Evolutionary conservation across 2,797 vertebrate species (phyloP).

Genomic region (Gephyroberyx darwinii): DNA sequence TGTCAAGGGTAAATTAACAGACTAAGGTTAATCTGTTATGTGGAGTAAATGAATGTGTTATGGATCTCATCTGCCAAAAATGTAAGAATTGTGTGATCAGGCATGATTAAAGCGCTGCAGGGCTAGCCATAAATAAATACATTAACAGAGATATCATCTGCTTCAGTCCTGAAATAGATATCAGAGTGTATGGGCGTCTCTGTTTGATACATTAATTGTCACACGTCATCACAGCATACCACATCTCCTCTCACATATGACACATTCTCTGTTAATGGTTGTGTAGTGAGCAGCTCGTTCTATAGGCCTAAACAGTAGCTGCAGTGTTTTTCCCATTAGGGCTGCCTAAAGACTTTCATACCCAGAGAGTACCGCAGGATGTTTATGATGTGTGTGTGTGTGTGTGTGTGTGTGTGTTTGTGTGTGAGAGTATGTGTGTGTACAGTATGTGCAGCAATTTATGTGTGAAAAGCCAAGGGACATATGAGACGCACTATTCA

Average conservation of each 20-base stretch:
- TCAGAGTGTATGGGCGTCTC: not conserved
- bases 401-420: slow-evolving; percentile 2
- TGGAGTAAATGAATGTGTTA: not conserved
- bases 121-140: not conserved
- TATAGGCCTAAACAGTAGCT: slow-evolving; percentile 34
- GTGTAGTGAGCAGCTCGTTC: slow-evolving; percentile 24
- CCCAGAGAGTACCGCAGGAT: slow-evolving; percentile 39
- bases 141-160: too few relatives aligned
- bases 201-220: slow-evolving; percentile 10
- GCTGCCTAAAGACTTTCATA: slow-evolving; percentile 32
- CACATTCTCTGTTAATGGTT: slow-evolving; percentile 31
- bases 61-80: too few relatives aligned
- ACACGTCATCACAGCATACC: not conserved
- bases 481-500: slow-evolving; percentile 9
- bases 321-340: slow-evolving; percentile 38
- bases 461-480: slow-evolving; percentile 28
- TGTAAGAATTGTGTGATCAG: too few relatives aligned
- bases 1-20: not conserved
- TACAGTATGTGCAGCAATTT: slow-evolving; percentile 9
- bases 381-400: slow-evolving; percentile 34
- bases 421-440: not conserved
- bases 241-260: slow-evolving; percentile 26
- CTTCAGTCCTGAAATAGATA: slow-evolving; percentile 20
- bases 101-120: not conserved
- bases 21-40: not conserved